phyloP scores from a whole-genome alignment of 2,888 invertebrate genomes.

The Nezara viridula region DNA sequence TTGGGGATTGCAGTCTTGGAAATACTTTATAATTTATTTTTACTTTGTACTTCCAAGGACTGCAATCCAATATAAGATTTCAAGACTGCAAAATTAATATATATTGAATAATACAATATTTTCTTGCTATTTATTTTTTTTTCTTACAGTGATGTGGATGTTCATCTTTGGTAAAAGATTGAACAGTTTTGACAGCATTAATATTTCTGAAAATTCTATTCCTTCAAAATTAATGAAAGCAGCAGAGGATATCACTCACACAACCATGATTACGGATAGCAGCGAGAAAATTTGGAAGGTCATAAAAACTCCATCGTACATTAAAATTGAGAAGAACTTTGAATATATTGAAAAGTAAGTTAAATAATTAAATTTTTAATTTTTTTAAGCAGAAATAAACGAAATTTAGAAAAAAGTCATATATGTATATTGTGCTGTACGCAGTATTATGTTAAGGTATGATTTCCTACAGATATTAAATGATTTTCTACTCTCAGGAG shows the following conservation, averaged over 20 bases:
- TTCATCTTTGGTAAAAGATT: slow-evolving; percentile 81
- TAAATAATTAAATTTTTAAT: not conserved
- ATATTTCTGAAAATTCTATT: slow-evolving; percentile 74
- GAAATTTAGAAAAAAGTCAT: too few species aligned
- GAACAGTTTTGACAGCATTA: slow-evolving; percentile 76
- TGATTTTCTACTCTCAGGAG: too few species aligned
- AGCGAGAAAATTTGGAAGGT: slow-evolving; percentile 79
- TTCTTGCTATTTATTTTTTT: slow-evolving; percentile 43
- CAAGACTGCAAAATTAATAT: too few species aligned
- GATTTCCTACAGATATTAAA: too few species aligned
- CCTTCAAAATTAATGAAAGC: slow-evolving; percentile 80
- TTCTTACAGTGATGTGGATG: slow-evolving; percentile 77
- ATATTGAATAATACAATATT: slow-evolving; percentile 36
- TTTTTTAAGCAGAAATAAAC: too few species aligned
- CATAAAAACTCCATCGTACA: slow-evolving; percentile 81
- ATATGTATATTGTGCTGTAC: too few species aligned
- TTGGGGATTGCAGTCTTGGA: too few species aligned
- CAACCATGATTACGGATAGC: slow-evolving; percentile 79
- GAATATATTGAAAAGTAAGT: slow-evolving; percentile 76
- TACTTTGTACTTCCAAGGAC: too few species aligned
- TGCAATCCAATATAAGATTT: too few species aligned
- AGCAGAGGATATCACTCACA: slow-evolving; percentile 81
- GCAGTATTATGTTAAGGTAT: too few species aligned
- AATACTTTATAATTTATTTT: too few species aligned
- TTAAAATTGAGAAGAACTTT: slow-evolving; percentile 77